phyloP scores from a whole-genome alignment of 2,113 vertebrate genomes.

The Galeopterus variegatus region DNA sequence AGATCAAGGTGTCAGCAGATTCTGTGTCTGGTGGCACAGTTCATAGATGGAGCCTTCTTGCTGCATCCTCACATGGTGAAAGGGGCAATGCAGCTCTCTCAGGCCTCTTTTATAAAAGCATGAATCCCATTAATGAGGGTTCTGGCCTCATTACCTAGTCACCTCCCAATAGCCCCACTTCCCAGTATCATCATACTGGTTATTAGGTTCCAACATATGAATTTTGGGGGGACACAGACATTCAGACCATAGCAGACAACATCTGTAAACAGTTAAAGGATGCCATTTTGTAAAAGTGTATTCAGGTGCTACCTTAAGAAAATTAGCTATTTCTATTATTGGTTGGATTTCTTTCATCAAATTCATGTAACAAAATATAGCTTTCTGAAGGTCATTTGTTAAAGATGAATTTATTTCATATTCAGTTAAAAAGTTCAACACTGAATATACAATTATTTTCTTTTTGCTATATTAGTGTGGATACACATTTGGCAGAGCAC shows the following conservation, averaged over 20 bases:
- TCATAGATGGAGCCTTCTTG: background rate
- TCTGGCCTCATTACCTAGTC: background rate
- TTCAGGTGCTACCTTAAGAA: background rate
- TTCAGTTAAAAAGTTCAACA: background rate
- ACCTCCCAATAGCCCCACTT: background rate
- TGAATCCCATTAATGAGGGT: background rate
- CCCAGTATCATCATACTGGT: too few species aligned
- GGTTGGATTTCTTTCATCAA: slow-evolving; percentile 17
- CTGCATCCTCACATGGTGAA: background rate
- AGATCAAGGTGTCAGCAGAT: background rate
- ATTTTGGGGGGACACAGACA: background rate
- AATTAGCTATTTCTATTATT: background rate
- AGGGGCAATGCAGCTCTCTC: too few species aligned
- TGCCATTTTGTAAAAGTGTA: background rate
- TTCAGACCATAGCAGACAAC: background rate
- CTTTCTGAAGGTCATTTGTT: background rate
- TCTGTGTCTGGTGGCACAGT: background rate
- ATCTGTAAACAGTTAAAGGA: background rate
- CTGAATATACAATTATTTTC: background rate
- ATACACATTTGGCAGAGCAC: background rate
- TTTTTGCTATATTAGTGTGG: background rate
- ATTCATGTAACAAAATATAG: background rate
- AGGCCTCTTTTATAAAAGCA: background rate
- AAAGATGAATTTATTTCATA: background rate
- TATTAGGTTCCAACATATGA: background rate